A percentile compares a stretch with the other conserved stretches of the same genome.
phyloP scores from a whole-genome alignment of 2,797 vertebrate genomes.

The Fistularia tabacaria region DNA sequence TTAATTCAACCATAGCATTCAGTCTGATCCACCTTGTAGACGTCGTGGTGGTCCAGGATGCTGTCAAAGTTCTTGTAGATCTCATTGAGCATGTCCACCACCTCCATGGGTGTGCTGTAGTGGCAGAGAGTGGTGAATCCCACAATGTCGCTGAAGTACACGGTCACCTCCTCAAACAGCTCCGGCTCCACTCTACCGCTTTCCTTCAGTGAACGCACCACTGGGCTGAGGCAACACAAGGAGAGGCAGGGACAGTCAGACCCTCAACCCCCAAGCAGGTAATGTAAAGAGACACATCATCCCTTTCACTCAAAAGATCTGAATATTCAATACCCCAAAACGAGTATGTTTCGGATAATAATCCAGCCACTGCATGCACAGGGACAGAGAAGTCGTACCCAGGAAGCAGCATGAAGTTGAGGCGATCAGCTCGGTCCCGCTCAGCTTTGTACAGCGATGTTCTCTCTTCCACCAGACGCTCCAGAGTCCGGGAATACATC shows the following conservation, averaged over 20 bases:
- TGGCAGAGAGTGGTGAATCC: slow-evolving; percentile 96
- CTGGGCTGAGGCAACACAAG: slow-evolving; percentile 77
- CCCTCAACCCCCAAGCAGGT: not conserved
- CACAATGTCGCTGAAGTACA: slow-evolving; percentile 98
- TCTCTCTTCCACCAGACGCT: slow-evolving; percentile 91
- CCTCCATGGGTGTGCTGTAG: slow-evolving; percentile 97
- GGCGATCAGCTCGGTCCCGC: slow-evolving; percentile 88
- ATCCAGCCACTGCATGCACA: not conserved
- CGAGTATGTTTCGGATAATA: too few species aligned
- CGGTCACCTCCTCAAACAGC: slow-evolving; percentile 91
- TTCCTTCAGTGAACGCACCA: slow-evolving; percentile 94
- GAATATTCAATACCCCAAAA: too few species aligned
- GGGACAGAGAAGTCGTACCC: slow-evolving; percentile 63
- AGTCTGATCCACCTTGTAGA: slow-evolving; percentile 85
- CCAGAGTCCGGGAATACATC: slow-evolving; percentile 93
- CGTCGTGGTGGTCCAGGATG: slow-evolving; percentile 93
- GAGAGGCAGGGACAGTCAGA: not conserved
- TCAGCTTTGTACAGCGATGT: slow-evolving; percentile 93
- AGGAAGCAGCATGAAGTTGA: slow-evolving; percentile 96
- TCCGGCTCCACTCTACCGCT: slow-evolving; percentile 90
- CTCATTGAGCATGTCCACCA: slow-evolving; percentile 97
- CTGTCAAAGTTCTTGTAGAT: slow-evolving; percentile 97
- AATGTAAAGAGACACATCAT: too few species aligned
- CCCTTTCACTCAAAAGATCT: too few species aligned
- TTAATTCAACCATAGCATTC: not conserved